Conservation (phyloP, 2,888 invertebrate species). For the Gastracanthus pulcherrimus region DNA sequence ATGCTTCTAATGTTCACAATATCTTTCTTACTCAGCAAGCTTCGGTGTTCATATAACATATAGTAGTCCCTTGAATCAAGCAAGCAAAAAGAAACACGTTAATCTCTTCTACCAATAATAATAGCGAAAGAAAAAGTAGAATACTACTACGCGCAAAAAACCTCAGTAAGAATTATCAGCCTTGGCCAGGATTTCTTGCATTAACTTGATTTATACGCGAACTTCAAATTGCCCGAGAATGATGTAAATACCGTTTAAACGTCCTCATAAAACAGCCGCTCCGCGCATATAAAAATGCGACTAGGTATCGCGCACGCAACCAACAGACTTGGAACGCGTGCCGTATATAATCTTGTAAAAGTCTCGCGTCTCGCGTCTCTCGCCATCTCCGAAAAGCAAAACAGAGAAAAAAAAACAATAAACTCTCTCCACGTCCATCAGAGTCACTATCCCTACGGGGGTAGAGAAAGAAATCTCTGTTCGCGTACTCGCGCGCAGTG, state of each 20-base stretch:
- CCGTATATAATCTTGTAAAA: slow-evolving; percentile 18
- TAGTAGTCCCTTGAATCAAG: background rate
- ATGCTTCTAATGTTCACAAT: background rate
- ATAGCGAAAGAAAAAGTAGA: too few relatives aligned
- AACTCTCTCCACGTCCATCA: background rate
- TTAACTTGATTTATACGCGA: slow-evolving; percentile 38
- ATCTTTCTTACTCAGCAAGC: background rate
- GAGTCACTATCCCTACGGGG: background rate
- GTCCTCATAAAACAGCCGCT: slow-evolving; percentile 9
- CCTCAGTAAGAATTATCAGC: background rate
- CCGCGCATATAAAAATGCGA: background rate
- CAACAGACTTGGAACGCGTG: slow-evolving; percentile 33
- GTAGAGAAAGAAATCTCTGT: slow-evolving; percentile 24
- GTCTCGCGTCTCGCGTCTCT: background rate
- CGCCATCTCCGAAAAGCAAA: background rate
- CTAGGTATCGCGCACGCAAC: background rate
- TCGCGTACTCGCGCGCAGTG: too few relatives aligned
- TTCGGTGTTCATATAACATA: too few relatives aligned
- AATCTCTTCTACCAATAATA: too few relatives aligned
- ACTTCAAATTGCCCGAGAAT: slow-evolving; percentile 26
- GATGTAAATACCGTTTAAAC: slow-evolving; percentile 44
- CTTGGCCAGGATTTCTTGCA: slow-evolving; percentile 37
- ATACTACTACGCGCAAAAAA: background rate
- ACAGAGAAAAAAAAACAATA: background rate
- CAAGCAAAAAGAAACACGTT: too few relatives aligned